Evolutionary conservation across 2,888 invertebrate species (phyloP).

Genomic region (Platycheirus rosarum): DNA sequence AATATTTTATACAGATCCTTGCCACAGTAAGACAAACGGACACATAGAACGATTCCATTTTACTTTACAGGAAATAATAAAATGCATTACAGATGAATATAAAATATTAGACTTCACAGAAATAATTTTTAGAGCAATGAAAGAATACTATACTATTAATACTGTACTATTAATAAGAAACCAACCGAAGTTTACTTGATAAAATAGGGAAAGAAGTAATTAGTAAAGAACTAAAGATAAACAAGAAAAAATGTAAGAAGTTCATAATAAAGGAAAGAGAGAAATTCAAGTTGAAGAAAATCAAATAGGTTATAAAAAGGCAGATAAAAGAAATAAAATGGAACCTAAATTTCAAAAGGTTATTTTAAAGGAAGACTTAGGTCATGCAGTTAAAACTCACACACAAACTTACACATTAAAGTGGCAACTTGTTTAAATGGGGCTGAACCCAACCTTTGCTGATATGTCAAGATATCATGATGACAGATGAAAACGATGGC

Average conservation of each 20-base stretch:
- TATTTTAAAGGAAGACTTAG: conserved; percentile 18
- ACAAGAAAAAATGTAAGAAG: conserved; percentile 36
- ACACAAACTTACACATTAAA: too few species aligned
- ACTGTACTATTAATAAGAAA: conserved; percentile 17
- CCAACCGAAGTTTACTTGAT: conserved; percentile 28
- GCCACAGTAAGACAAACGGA: too few species aligned
- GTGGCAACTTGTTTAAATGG: too few species aligned
- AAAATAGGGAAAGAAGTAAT: conserved; percentile 29
- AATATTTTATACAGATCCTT: too few species aligned
- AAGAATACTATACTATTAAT: conserved; percentile 21
- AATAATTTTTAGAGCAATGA: conserved; percentile 13
- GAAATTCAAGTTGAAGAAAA: not conserved
- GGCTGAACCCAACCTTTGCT: too few species aligned
- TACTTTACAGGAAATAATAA: too few species aligned
- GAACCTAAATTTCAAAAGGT: conserved; percentile 2
- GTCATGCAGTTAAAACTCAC: conserved; percentile 20
- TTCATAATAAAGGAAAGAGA: conserved; percentile 11
- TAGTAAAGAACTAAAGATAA: conserved; percentile 2
- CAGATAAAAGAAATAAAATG: not conserved
- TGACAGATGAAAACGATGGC: too few species aligned
- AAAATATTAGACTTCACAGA: conserved; percentile 12
- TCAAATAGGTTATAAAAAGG: conserved; percentile 15
- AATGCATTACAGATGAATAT: conserved; percentile 23
- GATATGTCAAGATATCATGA: too few species aligned
- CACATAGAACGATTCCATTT: too few species aligned